These are phyloP conservation scores for Drosophila mercatorum DNA, from an alignment of 2,888 invertebrate species.

Conservation along the genomic window DNA sequence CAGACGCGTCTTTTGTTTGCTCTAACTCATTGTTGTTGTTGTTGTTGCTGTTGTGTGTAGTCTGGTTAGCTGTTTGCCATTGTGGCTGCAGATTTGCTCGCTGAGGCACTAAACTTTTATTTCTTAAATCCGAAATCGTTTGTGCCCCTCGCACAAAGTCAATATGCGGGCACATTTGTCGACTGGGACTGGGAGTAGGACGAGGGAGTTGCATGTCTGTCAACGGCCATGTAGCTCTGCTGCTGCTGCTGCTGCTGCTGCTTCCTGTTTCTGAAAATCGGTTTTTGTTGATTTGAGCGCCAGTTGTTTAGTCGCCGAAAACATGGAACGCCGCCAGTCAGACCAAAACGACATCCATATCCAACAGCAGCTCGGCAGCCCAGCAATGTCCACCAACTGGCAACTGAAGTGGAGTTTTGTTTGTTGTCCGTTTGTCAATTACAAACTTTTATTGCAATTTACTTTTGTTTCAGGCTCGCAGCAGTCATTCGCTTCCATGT, in stretches of 20 bases:
- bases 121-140: slow-evolving; percentile 78
- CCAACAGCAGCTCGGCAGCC: slow-evolving; percentile 16
- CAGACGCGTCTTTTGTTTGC: slow-evolving; percentile 82
- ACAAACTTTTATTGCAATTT: slow-evolving; percentile 82
- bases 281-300: slow-evolving; percentile 79
- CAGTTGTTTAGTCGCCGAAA: slow-evolving; percentile 75
- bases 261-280: slow-evolving; percentile 76
- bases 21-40: slow-evolving; percentile 49
- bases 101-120: slow-evolving; percentile 78
- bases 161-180: slow-evolving; percentile 71
- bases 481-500: slow-evolving; percentile 50
- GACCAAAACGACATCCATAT: slow-evolving; percentile 47
- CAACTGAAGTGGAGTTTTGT: slow-evolving; percentile 69
- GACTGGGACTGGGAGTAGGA: too few species aligned
- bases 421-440: slow-evolving; percentile 81
- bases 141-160: slow-evolving; percentile 73
- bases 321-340: slow-evolving; percentile 38
- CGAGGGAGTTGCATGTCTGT: slow-evolving; percentile 49
- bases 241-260: slow-evolving; percentile 50
- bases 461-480: slow-evolving; percentile 75
- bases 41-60: slow-evolving; percentile 30
- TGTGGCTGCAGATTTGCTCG: slow-evolving; percentile 76
- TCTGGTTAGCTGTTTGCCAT: slow-evolving; percentile 68
- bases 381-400: slow-evolving; percentile 48
- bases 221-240: slow-evolving; percentile 62